Percentiles rank a stretch among this genome's conserved stretches.
These are phyloP conservation scores for Champsocephalus gunnari DNA, from an alignment of 2,797 vertebrate species.

Conservation along the genomic window DNA sequence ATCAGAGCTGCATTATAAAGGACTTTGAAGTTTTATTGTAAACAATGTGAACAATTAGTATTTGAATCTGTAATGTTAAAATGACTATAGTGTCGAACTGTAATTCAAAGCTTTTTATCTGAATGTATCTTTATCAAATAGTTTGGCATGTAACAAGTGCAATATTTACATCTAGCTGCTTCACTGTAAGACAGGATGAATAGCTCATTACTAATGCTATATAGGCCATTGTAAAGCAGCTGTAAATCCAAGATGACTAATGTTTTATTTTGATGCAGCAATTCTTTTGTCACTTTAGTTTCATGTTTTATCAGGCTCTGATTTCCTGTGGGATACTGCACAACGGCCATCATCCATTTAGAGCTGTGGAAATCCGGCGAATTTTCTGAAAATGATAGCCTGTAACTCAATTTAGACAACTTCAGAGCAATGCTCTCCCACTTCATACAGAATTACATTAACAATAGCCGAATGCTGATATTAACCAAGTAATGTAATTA, in stretches of 20 bases:
- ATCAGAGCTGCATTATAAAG: background rate
- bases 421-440: slow-evolving; percentile 76
- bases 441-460: slow-evolving; percentile 79
- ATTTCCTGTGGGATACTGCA: slow-evolving; percentile 78
- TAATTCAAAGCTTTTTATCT: background rate
- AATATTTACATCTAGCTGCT: background rate
- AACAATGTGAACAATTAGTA: background rate
- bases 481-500: slow-evolving; percentile 87
- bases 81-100: background rate
- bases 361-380: slow-evolving; percentile 65
- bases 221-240: slow-evolving; percentile 17
- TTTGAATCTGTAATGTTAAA: background rate
- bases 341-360: slow-evolving; percentile 69
- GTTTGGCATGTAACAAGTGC: slow-evolving; percentile 6
- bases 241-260: slow-evolving; percentile 43
- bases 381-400: slow-evolving; percentile 82
- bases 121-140: no score
- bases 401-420: slow-evolving; percentile 79
- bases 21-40: background rate
- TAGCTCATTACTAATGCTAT: slow-evolving; percentile 24
- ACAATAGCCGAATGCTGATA: slow-evolving; percentile 79
- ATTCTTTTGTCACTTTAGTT: slow-evolving; percentile 69
- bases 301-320: slow-evolving; percentile 71
- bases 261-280: slow-evolving; percentile 69
- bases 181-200: slow-evolving; percentile 21